Percentiles rank a stretch among this genome's conserved stretches.
Evolutionary conservation across 2,797 vertebrate species (phyloP).

Genomic region (Choloepus didactylus): DNA sequence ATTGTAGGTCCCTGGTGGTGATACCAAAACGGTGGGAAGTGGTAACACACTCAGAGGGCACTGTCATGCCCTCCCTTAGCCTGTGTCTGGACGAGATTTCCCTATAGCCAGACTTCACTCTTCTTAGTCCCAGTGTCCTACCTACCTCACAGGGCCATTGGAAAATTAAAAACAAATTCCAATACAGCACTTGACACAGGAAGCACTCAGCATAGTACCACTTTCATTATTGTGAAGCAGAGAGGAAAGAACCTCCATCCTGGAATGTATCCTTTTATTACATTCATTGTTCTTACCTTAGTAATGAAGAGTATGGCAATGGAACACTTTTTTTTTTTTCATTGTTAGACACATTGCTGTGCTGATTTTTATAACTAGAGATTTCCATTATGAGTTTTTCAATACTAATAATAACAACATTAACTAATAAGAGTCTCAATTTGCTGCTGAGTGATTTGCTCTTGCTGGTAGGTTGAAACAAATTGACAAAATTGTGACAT

Average conservation of each 20-base stretch:
- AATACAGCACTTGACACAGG: background rate
- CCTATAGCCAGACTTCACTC: background rate
- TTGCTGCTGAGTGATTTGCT: background rate
- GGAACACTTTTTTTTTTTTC: background rate
- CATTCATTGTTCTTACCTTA: background rate
- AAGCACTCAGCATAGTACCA: background rate
- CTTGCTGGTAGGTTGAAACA: background rate
- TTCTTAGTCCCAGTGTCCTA: background rate
- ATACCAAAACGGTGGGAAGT: accelerated
- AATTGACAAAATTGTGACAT: background rate
- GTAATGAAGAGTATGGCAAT: background rate
- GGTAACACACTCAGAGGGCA: too few species aligned
- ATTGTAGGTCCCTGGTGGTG: background rate
- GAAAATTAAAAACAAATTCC: background rate
- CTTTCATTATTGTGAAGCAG: background rate
- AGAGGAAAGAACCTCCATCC: background rate
- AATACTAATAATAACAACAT: background rate
- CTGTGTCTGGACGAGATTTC: background rate
- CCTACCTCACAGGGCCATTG: background rate
- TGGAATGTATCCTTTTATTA: background rate
- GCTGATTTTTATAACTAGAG: slow-evolving; percentile 30
- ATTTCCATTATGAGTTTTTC: background rate
- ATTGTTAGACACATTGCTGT: background rate
- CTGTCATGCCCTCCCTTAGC: background rate
- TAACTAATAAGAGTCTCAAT: slow-evolving; percentile 34